Base-by-base conservation (phyloP, 2,888 invertebrate species). In the Meghimatium bilineatum region DNA sequence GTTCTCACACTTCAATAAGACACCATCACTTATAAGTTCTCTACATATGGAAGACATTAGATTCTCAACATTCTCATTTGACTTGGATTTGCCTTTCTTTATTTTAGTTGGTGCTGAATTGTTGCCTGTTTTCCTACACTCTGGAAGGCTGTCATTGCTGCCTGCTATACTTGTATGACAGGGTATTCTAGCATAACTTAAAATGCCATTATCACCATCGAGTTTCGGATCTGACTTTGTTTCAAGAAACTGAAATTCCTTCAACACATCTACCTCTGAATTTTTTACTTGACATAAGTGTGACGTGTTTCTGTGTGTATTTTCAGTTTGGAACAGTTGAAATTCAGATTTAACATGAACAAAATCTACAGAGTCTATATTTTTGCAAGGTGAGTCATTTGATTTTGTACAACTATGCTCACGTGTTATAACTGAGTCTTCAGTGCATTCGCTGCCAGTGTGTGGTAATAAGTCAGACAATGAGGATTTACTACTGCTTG, bases 21-120 rank as follows among this genome's bases (percentile, higher is more conserved):
- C 69, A 10, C 38, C 63, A n/a, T 60, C 78, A 72, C 63, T 72
- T 49, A 79, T 79, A 52, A 83, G 36, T 34, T 83, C 83, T 63
- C n/a, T 74, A 63, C 83, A 83, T 44, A 79, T 83, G 32, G 83
- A 83, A 38, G 83, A 72, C 78, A 78, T 72, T 17, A 78, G 52
- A 26, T 71, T 44, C 6, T 77, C 82, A 69, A 71, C 66, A 63
- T 75, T 36, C 32, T 56, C 72, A 12, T 75, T 56, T 8, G 29
- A 26, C 75, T 67, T 63, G 66, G 67, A 60, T 67, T 74, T 81
- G 72, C 74, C 63, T 60, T 75, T 63, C 34, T 82, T 82, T 36
- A 60, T 29, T n/a, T 29, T 34, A n/a, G 52, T 34, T 26, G 49
- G 14, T 36, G 34, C 20, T 38, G 63, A 49, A 12, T 32, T 29